Conservation (phyloP, 2,113 vertebrate genomes). For the Festucalex cinctus region DNA sequence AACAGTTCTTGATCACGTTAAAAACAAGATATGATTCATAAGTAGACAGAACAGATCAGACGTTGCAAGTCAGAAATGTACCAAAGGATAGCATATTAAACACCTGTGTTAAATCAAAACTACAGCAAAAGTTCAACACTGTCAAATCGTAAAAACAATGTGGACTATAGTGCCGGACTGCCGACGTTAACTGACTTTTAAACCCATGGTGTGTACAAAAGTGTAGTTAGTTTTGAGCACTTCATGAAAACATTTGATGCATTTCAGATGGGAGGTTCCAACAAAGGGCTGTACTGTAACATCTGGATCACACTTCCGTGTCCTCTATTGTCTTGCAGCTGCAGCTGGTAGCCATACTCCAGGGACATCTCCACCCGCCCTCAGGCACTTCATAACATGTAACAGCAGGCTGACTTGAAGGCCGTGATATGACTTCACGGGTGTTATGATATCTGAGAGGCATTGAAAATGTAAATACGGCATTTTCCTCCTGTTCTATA, state of each 20-base stretch:
- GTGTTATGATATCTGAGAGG: slow-evolving; percentile 32
- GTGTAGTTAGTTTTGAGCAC: background rate
- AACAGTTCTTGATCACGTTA: too few species aligned
- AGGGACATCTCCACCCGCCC: slow-evolving; percentile 28
- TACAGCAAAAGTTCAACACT: too few species aligned
- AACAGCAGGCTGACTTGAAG: slow-evolving; percentile 44
- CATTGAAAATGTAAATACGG: slow-evolving; percentile 57
- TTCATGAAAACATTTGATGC: slow-evolving; percentile 16
- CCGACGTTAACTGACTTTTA: too few species aligned
- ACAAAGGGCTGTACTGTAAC: slow-evolving; percentile 30
- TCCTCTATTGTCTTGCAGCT: slow-evolving; percentile 40
- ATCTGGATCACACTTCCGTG: slow-evolving; percentile 48
- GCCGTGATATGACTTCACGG: slow-evolving; percentile 38
- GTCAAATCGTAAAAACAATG: too few species aligned
- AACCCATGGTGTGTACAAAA: too few species aligned
- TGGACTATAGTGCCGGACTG: too few species aligned
- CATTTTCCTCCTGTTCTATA: slow-evolving; percentile 33
- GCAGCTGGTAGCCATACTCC: slow-evolving; percentile 48
- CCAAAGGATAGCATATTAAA: too few species aligned
- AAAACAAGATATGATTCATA: too few species aligned
- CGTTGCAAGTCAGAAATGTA: too few species aligned
- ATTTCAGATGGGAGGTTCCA: slow-evolving; percentile 41
- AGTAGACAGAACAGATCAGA: too few species aligned
- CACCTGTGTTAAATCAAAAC: too few species aligned
- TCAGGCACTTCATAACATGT: slow-evolving; percentile 41